Percentiles rank a stretch among this genome's conserved stretches.
These are phyloP conservation scores for Doris montereyensis DNA, from an alignment of 2,888 invertebrate genomes.

Conservation along the genomic window DNA sequence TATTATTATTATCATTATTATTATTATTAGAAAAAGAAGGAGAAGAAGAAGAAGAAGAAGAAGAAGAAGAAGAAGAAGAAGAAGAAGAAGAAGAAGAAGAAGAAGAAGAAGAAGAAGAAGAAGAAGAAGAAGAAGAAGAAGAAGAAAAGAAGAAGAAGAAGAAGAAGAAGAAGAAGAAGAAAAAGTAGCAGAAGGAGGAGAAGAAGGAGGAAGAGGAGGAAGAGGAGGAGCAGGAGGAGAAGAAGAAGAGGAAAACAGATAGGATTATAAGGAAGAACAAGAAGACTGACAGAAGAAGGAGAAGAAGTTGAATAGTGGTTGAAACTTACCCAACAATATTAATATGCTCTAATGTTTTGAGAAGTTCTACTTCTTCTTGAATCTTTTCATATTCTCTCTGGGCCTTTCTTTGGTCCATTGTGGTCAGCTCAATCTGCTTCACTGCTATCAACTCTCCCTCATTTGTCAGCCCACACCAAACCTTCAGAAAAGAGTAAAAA, in stretches of 20 bases:
- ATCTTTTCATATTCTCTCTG: slow-evolving; percentile 71
- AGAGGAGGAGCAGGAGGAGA: background rate
- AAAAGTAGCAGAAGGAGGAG: too few species aligned
- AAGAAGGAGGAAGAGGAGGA: background rate
- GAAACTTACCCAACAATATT: slow-evolving; percentile 72
- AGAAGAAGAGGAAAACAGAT: background rate
- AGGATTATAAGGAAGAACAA: background rate
- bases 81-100: background rate
- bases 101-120: background rate
- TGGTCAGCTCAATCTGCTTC: slow-evolving; percentile 72
- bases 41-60: too few species aligned
- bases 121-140: background rate
- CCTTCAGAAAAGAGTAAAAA: too few species aligned
- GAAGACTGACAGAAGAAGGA: background rate
- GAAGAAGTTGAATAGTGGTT: too few species aligned
- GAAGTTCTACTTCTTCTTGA: slow-evolving; percentile 72
- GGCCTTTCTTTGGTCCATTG: slow-evolving; percentile 65
- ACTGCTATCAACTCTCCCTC: slow-evolving; percentile 72
- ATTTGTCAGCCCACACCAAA: slow-evolving; percentile 72
- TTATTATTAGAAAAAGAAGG: too few species aligned
- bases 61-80: background rate
- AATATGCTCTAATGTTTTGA: slow-evolving; percentile 70
- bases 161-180: background rate
- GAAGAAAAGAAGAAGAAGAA: background rate
- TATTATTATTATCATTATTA: too few species aligned